Evolutionary conservation across 2,888 invertebrate species (phyloP).

Genomic region (Drosophila anceps): DNA sequence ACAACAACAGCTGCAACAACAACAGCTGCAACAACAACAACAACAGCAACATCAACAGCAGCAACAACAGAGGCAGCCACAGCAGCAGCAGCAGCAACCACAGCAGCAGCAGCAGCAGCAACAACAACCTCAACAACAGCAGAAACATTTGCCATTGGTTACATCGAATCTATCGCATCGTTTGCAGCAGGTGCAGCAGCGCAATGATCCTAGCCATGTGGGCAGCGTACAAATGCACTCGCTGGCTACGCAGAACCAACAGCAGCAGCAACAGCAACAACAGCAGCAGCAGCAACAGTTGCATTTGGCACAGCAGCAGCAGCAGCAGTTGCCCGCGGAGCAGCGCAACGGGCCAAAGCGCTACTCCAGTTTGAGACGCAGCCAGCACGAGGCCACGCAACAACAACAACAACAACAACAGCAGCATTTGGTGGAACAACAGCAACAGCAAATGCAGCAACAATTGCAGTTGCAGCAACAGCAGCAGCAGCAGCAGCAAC

Average conservation of each 20-base stretch:
- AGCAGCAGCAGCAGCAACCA: constrained; percentile 39
- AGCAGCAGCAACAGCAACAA: constrained; percentile 77
- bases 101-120: constrained; percentile 69
- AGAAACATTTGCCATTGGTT: constrained; percentile 46
- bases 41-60: constrained; percentile 42
- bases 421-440: constrained; percentile 69
- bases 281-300: constrained; percentile 49
- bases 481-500: constrained; percentile 61
- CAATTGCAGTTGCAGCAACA: constrained; percentile 57
- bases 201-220: constrained; percentile 85
- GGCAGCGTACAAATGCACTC: constrained; percentile 85
- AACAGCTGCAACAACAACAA: constrained; percentile 50
- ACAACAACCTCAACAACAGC: constrained; percentile 32
- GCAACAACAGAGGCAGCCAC: constrained; percentile 34
- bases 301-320: constrained; percentile 29
- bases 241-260: constrained; percentile 82
- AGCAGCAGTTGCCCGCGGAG: constrained; percentile 80
- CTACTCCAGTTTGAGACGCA: constrained; percentile 88
- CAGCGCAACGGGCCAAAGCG: constrained; percentile 87
- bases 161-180: constrained; percentile 82
- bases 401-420: constrained; percentile 66
- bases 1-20: constrained; percentile 21
- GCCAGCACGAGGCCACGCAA: constrained; percentile 80
- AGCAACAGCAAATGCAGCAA: constrained; percentile 59
- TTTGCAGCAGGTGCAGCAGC: constrained; percentile 83